Percentiles rank a stretch among this genome's conserved stretches.
These are phyloP conservation scores for Lophius piscatorius DNA, from an alignment of 2,113 vertebrate species.

Conservation along the genomic window DNA sequence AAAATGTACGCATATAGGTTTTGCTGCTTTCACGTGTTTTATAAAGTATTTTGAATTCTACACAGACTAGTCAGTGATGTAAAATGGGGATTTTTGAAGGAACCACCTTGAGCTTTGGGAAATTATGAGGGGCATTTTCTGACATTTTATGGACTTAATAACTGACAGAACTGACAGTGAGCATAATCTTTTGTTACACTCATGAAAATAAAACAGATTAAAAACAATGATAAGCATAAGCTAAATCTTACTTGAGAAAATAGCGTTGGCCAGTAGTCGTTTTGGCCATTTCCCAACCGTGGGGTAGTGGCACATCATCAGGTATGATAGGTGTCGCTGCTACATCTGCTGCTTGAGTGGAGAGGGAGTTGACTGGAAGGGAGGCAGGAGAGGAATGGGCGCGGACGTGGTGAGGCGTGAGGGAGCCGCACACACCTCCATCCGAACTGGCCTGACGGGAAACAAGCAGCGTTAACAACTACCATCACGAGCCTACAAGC, in stretches of 20 bases:
- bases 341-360: slow-evolving; percentile 84
- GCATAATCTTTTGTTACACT: no score
- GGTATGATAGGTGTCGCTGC: slow-evolving; percentile 83
- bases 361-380: slow-evolving; percentile 79
- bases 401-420: slow-evolving; percentile 90
- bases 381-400: slow-evolving; percentile 96
- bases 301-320: slow-evolving; percentile 91
- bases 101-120: no score
- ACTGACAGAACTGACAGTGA: no score
- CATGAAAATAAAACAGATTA: slow-evolving; percentile 28
- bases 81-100: neutral
- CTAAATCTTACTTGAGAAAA: slow-evolving; percentile 91
- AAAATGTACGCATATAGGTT: no score
- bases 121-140: neutral
- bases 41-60: neutral
- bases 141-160: neutral
- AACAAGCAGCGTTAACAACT: slow-evolving; percentile 59
- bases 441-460: slow-evolving; percentile 90
- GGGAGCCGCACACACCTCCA: slow-evolving; percentile 86
- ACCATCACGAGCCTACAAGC: slow-evolving; percentile 19
- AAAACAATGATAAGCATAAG: slow-evolving; percentile 7
- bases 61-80: neutral
- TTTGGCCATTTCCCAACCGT: slow-evolving; percentile 98
- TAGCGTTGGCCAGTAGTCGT: slow-evolving; percentile 94
- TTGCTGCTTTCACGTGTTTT: neutral